These are phyloP conservation scores for Selenia dentaria DNA, from an alignment of 2,888 invertebrate species.

Conservation along the genomic window DNA sequence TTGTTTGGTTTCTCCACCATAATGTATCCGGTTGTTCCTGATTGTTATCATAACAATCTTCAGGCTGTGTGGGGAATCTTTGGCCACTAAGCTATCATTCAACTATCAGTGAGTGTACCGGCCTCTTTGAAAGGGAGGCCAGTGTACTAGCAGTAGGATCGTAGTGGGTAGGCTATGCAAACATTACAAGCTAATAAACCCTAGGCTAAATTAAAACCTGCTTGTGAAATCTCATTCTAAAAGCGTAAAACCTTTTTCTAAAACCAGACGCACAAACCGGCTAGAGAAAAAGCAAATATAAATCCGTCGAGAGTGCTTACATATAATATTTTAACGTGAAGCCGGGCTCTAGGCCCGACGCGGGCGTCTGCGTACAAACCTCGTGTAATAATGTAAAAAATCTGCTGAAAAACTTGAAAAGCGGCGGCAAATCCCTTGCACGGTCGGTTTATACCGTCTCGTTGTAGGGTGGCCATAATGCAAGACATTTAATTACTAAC, in stretches of 20 bases:
- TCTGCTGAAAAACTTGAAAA: slow-evolving; percentile 30
- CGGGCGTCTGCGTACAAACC: slow-evolving; percentile 36
- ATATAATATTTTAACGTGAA: slow-evolving; percentile 15
- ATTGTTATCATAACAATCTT: too few relatives aligned
- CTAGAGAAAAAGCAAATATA: slow-evolving; percentile 12
- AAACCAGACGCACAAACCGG: slow-evolving; percentile 16
- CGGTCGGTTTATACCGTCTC: slow-evolving; percentile 25
- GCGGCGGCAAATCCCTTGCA: slow-evolving; percentile 27
- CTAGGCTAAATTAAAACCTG: not conserved
- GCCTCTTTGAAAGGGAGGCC: too few relatives aligned
- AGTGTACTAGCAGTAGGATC: too few relatives aligned
- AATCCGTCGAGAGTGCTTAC: slow-evolving; percentile 9
- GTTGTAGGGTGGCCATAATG: slow-evolving; percentile 13
- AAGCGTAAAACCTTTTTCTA: not conserved
- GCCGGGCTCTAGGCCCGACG: slow-evolving; percentile 1
- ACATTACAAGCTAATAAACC: too few relatives aligned
- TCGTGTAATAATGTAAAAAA: slow-evolving; percentile 25
- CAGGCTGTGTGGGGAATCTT: too few relatives aligned
- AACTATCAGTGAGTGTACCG: too few relatives aligned
- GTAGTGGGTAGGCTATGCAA: too few relatives aligned
- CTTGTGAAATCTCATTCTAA: not conserved
- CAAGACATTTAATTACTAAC: too few relatives aligned
- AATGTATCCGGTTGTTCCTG: too few relatives aligned
- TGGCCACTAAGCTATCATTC: too few relatives aligned
- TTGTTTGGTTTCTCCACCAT: too few relatives aligned